Evolutionary conservation across 92 coral and sea anemone species (phyloP), one percentile per base, ranked within the genome.

Genomic region (Diadumene lineata): DNA sequence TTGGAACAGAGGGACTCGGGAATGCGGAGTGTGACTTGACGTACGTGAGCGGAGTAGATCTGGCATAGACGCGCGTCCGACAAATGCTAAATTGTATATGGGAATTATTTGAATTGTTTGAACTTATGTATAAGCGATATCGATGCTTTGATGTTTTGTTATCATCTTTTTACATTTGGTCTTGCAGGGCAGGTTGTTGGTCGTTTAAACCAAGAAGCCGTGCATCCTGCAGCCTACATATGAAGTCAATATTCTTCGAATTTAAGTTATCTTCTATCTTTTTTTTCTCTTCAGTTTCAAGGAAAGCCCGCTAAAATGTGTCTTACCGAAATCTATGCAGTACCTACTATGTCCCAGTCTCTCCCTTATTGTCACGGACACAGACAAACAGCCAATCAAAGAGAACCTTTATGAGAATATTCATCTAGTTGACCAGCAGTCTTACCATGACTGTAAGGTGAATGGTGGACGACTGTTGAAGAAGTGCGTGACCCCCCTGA

Each of bases 281-380:
- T 38, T 21, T 16, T 9, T 16, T 15, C 19, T 53, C 19, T 64
- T 11, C 72, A 86, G 90, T 21, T 86, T 86, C 22, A 19, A 23
- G n/a, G 33, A 32, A 0, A 81, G 73, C 66, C 63, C 48, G 53
- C 75, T 85, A 2, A 81, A 65, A 11, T 87, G 92, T 34, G 92
- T 87, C 38, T 51, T 66, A 33, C 88, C 85, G 3, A 74, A 46
- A 68, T 83, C 92, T n/a, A 87, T 27, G 44, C 60, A 86, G 43
- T 56, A 48, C 60, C 76, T 91, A 50, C 64, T 91, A 15, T 91
- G 97, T 53, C 97, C 97, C n/a, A 85, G 79, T 72, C 68, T 79
- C 11, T 80, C 84, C 9, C 65, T 77, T 31, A 60, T 69, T 17
- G 85, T 89, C 55, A 63, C 72, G 3, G 87, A 66, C 68, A 69